These are phyloP conservation scores for Scylla paramamosain DNA, from an alignment of 1,140 invertebrate species.

Conservation along the genomic window DNA sequence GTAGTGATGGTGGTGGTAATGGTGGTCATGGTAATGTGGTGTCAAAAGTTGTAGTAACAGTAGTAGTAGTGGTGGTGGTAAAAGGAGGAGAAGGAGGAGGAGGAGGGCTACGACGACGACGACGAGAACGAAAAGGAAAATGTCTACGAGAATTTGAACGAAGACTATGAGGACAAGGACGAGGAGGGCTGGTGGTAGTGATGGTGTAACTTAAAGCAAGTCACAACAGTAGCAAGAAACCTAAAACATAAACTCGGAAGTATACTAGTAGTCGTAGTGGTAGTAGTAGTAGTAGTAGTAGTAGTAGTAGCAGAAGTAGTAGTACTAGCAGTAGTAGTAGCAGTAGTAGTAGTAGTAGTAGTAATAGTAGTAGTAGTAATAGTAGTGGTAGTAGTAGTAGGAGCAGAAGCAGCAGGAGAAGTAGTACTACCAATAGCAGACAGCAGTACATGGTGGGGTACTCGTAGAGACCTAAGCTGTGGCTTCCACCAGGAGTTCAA, in stretches of 20 bases:
- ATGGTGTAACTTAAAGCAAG: background rate
- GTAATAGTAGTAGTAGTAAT: background rate
- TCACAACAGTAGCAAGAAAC: no score
- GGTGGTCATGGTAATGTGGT: background rate
- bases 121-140: no score
- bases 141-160: no score
- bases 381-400: background rate
- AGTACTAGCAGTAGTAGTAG: constrained; percentile 9
- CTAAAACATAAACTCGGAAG: no score
- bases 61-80: no score
- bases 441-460: background rate
- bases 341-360: constrained; percentile 23
- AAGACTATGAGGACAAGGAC: no score
- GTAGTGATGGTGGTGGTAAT: background rate
- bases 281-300: no score
- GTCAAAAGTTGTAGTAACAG: no score
- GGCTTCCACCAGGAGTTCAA: background rate
- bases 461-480: background rate
- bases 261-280: no score
- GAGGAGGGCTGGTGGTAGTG: background rate
- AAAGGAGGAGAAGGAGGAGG: no score
- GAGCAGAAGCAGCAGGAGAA: background rate
- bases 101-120: no score
- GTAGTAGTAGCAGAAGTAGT: background rate
- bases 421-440: background rate